Base-by-base conservation (phyloP, 2,797 vertebrate species). In the Champsocephalus gunnari region DNA sequence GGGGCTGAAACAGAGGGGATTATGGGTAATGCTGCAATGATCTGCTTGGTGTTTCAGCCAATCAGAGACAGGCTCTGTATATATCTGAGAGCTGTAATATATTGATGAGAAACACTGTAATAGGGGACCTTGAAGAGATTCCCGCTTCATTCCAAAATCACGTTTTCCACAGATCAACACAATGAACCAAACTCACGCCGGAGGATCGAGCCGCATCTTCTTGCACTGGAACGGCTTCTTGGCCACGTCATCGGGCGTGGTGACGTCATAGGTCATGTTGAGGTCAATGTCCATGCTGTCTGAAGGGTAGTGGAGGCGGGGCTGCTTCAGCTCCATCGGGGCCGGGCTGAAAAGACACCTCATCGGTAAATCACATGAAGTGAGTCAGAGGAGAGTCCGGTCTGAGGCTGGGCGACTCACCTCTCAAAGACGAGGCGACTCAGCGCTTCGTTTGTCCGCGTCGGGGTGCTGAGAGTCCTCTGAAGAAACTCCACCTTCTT, bases 401-500 rank as follows among this genome's bases (percentile, higher is more conserved):
- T 28, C 5, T n/a, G 14, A 2, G 13, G 16, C 21, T 3, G 3
- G 1, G 81, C 88, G 49, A 79, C 66, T 0, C 75, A 98, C 97
- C 97, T 98, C 89, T 98, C 97, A 69, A 96, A 96, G 62, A 98
- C 84, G 1, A 98, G 94, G 0, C 97, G 94, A 64, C 95, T 97
- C 70, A 98, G 90, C 0, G 96, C 94, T 88, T 98, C 96, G 3
- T 95, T 97, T 16, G 96, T 95, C 64, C 93, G 94, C 0, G 95
- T 95, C 0, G 98, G 96, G 5, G 97, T 95, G 88, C 95, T 98
- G 83, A 99, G 92, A 19, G 96, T 97, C 88, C 96, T 97, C 91
- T 99, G 98, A 28, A 99, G 92, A 74, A 99, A 95, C 66, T 91
- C 95, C 75, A 99, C 95, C 83, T 98, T 99, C 89, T 98, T 99